These are phyloP conservation scores for Myripristis murdjan DNA, from an alignment of 2,797 vertebrate genomes.

Conservation along the genomic window DNA sequence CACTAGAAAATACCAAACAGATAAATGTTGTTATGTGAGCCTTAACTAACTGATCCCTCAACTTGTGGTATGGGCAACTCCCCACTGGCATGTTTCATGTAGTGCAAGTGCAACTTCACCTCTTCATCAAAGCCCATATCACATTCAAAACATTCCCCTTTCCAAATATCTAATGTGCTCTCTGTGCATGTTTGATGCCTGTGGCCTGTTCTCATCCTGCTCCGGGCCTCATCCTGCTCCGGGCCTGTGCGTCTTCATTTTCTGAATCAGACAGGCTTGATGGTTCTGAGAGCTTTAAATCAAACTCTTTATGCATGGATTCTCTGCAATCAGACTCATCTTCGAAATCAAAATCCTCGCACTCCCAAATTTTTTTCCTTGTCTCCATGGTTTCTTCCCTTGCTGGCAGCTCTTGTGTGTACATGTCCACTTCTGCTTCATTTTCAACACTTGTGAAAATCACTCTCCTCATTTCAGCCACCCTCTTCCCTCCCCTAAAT, in stretches of 20 bases:
- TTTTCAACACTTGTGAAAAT: constrained; percentile 11
- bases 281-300: neutral
- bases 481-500: neutral
- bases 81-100: constrained; percentile 82
- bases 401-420: neutral
- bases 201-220: neutral
- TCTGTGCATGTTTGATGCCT: neutral
- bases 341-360: neutral
- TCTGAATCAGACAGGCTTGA: neutral
- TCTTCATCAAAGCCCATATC: constrained; percentile 77
- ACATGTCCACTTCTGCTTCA: neutral
- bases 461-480: neutral
- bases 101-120: constrained; percentile 76
- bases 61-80: constrained; percentile 69
- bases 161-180: constrained; percentile 52
- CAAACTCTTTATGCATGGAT: constrained; percentile 8
- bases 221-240: neutral
- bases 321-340: constrained; percentile 50
- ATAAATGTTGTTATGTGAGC: neutral
- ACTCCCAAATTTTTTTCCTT: neutral
- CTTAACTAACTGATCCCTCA: constrained; percentile 22
- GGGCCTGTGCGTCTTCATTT: neutral
- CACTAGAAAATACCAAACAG: neutral
- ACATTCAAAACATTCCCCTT: constrained; percentile 82
- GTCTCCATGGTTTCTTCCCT: neutral